Evolutionary conservation across 2,888 invertebrate species (phyloP), one percentile per base, ranked within the genome.

Genomic region (Macaria notata): DNA sequence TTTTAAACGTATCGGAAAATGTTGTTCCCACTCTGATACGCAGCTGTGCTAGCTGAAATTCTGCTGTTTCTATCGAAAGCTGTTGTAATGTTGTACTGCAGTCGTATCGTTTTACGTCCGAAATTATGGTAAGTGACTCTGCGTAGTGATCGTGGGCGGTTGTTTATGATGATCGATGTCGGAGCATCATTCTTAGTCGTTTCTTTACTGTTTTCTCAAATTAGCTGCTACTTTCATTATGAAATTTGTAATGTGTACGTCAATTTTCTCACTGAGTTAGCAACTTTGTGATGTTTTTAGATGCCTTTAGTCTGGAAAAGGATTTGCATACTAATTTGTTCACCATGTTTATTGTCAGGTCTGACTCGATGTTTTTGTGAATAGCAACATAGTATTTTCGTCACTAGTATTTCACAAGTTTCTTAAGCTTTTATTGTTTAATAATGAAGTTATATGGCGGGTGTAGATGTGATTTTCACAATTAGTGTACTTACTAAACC

Each of bases 121-220:
- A 70, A 75, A 73, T 74, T 74, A 81, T 82, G 84, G 83, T 84
- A 73, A 84, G 84, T 84, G 70, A 61, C 72, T 68, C 67, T 68
- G 68, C 48, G 64, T 74, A 73, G 56, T 65, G 66, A 65, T 64
- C 56, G 68, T 66, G 68, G 70, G 70, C 64, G 68, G 64, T 62
- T 69, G 64, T 73, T 75, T 69, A 66, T 61, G 62, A 62, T 70
- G 65, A 59, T 65, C 56, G 57, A 63, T 47, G 61, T 58, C 49
- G 9, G 56, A 64, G 53, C 50, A 50, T 57, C 4, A 61, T 55
- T 52, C 19, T 65, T 30, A 56, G 44, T 55, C 53, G 54, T 45
- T 68, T 51, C 52, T 58, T 63, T 64, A 65, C 9, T 66, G 68
- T 68, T 52, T 54, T 47, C 50, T 53, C 42, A 6, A 55, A 61